Percentiles rank a stretch among this genome's conserved stretches.
Conservation (phyloP, 2,113 vertebrate genomes). For the Psittacula cyanocephala region DNA sequence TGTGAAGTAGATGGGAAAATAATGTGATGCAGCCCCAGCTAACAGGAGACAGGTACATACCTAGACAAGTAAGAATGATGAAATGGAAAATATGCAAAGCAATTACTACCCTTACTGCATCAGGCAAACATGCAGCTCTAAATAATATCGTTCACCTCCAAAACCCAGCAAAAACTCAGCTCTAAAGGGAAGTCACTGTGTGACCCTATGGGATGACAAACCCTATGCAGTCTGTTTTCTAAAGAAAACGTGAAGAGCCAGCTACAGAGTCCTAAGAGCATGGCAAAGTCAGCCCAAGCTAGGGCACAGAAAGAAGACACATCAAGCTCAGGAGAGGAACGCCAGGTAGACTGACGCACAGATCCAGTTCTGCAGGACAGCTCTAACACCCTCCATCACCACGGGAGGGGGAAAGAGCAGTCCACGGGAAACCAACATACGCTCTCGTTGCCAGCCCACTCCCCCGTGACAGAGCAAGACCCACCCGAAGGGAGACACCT, state of each 20-base stretch:
- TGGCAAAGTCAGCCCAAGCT: background rate
- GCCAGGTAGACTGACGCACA: background rate
- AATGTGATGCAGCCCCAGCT: rapidly evolving
- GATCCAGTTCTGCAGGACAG: background rate
- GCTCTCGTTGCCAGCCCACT: no score
- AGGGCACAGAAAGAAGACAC: background rate
- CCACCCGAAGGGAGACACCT: background rate
- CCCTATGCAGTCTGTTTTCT: background rate
- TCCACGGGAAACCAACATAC: background rate
- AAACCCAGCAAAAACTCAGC: background rate
- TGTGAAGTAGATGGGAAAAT: background rate
- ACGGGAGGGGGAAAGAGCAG: background rate
- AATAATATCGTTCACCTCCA: background rate
- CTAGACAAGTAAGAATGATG: background rate
- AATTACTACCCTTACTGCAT: background rate
- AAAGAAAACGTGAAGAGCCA: background rate
- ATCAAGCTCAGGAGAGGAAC: background rate
- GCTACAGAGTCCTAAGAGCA: background rate
- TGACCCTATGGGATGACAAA: background rate
- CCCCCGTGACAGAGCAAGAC: background rate
- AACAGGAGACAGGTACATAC: background rate
- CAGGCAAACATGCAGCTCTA: background rate
- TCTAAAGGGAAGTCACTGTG: background rate
- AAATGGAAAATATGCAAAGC: background rate
- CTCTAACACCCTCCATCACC: background rate